Evolutionary conservation across 2,797 vertebrate genomes (phyloP).

Genomic region (Anabacerthia variegaticeps): DNA sequence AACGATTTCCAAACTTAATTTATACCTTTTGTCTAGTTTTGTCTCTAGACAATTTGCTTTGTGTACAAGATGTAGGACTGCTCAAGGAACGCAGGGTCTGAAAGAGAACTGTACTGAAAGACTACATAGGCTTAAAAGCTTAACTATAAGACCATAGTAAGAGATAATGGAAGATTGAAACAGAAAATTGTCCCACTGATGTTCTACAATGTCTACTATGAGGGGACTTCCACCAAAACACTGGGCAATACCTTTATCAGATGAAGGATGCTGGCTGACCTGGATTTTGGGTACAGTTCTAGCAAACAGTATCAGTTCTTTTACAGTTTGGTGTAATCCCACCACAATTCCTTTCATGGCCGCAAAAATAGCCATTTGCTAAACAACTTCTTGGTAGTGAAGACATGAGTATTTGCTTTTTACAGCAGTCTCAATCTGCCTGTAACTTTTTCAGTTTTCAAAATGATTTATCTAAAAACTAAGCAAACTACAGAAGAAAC

Average conservation of each 20-base stretch:
- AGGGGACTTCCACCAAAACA: not conserved
- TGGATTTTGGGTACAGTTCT: not conserved
- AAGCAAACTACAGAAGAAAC: not conserved
- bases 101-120: not conserved
- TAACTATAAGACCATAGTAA: not conserved
- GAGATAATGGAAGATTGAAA: not conserved
- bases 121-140: not conserved
- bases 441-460: not conserved
- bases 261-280: not conserved
- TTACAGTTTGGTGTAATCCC: not conserved
- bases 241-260: not conserved
- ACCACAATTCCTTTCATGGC: not conserved
- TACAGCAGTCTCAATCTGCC: not conserved
- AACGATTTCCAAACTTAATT: not conserved
- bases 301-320: not conserved
- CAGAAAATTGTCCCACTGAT: not conserved
- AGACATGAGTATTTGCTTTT: not conserved
- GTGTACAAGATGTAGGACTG: not conserved
- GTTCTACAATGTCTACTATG: rapidly evolving
- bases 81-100: not conserved
- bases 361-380: not conserved
- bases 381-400: not conserved
- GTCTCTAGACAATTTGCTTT: not conserved
- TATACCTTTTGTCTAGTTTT: not conserved
- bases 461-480: not conserved